Percentiles rank a stretch among this genome's conserved stretches.
These are phyloP conservation scores for Accipiter virgatus DNA, from an alignment of 2,113 vertebrate genomes.

Conservation along the genomic window DNA sequence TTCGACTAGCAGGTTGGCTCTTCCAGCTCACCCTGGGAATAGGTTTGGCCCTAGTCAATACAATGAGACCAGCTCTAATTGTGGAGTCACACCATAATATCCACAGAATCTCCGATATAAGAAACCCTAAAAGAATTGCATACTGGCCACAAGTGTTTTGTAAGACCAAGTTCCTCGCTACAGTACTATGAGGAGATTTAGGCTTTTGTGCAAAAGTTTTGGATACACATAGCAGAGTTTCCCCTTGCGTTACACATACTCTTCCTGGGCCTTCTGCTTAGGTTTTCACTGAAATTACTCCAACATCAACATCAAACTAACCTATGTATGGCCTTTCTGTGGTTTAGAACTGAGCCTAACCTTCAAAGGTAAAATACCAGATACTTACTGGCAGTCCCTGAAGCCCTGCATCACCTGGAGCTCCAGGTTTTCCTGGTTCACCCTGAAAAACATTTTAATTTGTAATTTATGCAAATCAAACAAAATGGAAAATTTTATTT, in stretches of 20 bases:
- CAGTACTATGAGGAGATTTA: not conserved
- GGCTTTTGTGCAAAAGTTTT: not conserved
- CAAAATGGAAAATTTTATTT: not conserved
- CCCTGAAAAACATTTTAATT: constrained; percentile 77
- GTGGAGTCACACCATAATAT: not conserved
- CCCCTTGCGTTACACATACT: not conserved
- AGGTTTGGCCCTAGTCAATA: not conserved
- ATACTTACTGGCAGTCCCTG: constrained; percentile 92
- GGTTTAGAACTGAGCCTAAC: not conserved
- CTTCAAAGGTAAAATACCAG: not conserved
- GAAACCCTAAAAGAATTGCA: not conserved
- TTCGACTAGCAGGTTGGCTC: not conserved
- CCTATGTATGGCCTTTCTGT: not conserved
- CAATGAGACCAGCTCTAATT: not conserved
- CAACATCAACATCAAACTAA: not conserved
- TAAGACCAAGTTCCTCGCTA: not conserved
- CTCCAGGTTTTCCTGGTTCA: constrained; percentile 84
- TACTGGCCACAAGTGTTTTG: not conserved
- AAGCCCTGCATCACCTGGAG: constrained; percentile 88
- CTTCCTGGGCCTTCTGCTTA: not conserved
- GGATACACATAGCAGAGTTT: not conserved
- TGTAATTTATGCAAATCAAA: not conserved
- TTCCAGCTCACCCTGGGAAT: not conserved
- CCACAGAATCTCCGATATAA: not conserved
- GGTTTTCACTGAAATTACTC: not conserved